Evolutionary conservation across 2,113 vertebrate species (phyloP), one percentile per base, ranked within the genome.

Genomic region (Semnopithecus entellus): DNA sequence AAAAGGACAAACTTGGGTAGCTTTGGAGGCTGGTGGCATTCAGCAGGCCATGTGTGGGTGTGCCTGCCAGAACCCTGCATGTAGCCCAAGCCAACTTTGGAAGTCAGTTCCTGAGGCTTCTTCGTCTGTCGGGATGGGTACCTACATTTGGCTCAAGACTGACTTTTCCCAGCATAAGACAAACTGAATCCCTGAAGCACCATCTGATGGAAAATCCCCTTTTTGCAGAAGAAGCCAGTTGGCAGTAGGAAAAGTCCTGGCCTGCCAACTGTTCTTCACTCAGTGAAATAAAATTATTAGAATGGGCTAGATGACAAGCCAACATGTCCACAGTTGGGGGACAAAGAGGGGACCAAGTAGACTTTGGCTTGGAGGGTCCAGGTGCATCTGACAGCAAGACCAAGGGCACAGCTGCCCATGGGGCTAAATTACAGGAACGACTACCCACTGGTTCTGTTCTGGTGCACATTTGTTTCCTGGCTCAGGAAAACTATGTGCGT

Each of bases 251-350:
- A 87, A 94, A 83, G 27, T 32, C 64, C 17, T 66, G 27, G 38
- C 40, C 73, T 97, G 86, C 86, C 57, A 94, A 30, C 45, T 68
- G 72, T 68, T 90, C 72, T 52, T 96, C 17, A 45, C 40, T 66
- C 10, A 16, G 30, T 86, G 59, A 96, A 75, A 52, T 45, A 52
- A 91, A 93, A 38, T 90, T 6, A 88, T 70, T 25, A 78, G n/a
- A 45, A 14, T 20, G 86, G 32, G 43, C 73, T 76, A 6, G 25
- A 20, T 5, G 23, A 75, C 2, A 27, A 75, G 59, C 80, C 80
- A 78, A 10, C 9, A 8, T 57, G 38, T 22, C 79, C 73, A 68
- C 45, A 32, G 20, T 32, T 17, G n/a, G 25, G 32, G 14, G 13
- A 25, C 48, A 66, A 48, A 80, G 52, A 66, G 45, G 57, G 18